Percentiles rank a stretch among this genome's conserved stretches.
These are phyloP conservation scores for Semaprochilodus insignis DNA, from an alignment of 2,797 vertebrate species.

Conservation along the genomic window DNA sequence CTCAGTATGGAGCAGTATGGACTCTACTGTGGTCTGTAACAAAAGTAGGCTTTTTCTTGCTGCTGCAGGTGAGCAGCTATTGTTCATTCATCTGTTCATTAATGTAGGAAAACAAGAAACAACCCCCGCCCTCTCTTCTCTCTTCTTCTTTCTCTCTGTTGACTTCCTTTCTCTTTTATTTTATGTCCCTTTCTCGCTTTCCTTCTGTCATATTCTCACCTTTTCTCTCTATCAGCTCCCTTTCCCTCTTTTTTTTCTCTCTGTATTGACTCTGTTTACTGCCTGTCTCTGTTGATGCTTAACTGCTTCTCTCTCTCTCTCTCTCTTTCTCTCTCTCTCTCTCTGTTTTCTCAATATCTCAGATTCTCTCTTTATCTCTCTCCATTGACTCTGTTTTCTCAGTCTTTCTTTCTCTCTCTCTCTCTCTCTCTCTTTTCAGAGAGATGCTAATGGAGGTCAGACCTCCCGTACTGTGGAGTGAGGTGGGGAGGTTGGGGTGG, in stretches of 20 bases:
- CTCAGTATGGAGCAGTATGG: background rate
- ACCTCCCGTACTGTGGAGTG: background rate
- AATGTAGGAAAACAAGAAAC: slow-evolving; percentile 19
- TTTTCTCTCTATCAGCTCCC: background rate
- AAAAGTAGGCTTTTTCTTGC: slow-evolving; percentile 30
- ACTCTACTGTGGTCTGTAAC: slow-evolving; percentile 35
- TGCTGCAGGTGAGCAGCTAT: slow-evolving; percentile 19
- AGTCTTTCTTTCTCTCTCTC: background rate
- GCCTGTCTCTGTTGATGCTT: too few relatives aligned
- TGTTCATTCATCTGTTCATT: slow-evolving; percentile 28
- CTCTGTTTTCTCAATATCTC: background rate
- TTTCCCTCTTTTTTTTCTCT: background rate
- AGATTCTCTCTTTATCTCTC: background rate
- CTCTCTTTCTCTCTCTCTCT: background rate
- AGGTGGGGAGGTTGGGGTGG: background rate
- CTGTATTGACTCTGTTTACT: too few relatives aligned
- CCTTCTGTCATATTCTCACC: background rate
- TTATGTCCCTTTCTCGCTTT: background rate
- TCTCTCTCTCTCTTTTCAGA: background rate
- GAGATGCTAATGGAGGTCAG: slow-evolving; percentile 15
- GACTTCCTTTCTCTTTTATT: background rate
- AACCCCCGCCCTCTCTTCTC: background rate
- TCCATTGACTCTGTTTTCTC: background rate
- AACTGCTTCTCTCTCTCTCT: background rate
- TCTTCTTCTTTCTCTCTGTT: background rate